These are phyloP conservation scores for Erpetoichthys calabaricus DNA, from an alignment of 2,797 vertebrate genomes.

Conservation along the genomic window DNA sequence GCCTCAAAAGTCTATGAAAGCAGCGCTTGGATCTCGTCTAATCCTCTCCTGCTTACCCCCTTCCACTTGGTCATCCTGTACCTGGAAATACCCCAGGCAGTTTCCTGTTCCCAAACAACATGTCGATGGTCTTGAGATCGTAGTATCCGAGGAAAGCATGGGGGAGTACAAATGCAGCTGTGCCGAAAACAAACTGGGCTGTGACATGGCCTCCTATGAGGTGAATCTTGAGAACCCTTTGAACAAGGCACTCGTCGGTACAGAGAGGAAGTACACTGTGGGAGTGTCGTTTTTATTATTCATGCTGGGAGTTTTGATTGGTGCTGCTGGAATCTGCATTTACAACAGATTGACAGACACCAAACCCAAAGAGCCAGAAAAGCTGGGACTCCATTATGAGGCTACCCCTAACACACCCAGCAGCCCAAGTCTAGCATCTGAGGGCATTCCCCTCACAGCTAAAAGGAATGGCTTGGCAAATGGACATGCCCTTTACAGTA, in stretches of 20 bases:
- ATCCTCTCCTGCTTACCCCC: constrained; percentile 60
- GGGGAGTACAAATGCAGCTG: constrained; percentile 62
- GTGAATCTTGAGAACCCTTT: constrained; percentile 39
- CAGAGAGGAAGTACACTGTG: constrained; percentile 32
- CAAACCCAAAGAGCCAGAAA: constrained; percentile 48
- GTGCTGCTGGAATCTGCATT: constrained; percentile 10
- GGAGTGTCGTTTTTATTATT: constrained; percentile 42
- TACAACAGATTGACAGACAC: constrained; percentile 25
- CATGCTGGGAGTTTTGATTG: constrained; percentile 42
- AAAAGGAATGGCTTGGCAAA: constrained; percentile 55
- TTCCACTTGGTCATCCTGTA: constrained; percentile 51
- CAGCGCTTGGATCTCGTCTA: constrained; percentile 42
- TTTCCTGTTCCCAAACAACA: constrained; percentile 42
- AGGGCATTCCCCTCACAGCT: constrained; percentile 49
- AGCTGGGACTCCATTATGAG: constrained; percentile 38
- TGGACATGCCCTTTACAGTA: constrained; percentile 46
- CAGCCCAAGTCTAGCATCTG: constrained; percentile 55
- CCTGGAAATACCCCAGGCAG: constrained; percentile 51
- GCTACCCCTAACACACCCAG: constrained; percentile 65
- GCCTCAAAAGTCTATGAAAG: constrained; percentile 36
- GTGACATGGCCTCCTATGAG: constrained; percentile 49
- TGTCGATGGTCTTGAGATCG: constrained; percentile 55
- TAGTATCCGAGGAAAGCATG: constrained; percentile 41
- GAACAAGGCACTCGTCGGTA: constrained; percentile 1
- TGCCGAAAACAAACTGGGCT: constrained; percentile 39